phyloP scores from a whole-genome alignment of 1,140 invertebrate species.

The Conopomorpha cramerella region DNA sequence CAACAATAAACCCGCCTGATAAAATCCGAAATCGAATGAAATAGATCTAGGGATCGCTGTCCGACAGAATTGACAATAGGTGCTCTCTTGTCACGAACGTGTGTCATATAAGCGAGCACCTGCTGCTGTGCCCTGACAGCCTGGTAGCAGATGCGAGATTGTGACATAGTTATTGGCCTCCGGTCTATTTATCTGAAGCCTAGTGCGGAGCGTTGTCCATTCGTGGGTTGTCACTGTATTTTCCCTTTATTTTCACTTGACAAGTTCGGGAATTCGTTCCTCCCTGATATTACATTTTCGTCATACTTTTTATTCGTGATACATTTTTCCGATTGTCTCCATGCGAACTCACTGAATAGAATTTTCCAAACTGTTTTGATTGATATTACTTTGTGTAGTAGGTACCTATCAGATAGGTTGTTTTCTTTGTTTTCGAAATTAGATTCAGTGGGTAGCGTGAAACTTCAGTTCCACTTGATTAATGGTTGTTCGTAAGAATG shows the following conservation, averaged over 20 bases:
- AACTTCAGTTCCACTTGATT: slow-evolving; percentile 57
- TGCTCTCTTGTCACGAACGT: slow-evolving; percentile 20
- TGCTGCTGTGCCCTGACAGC: slow-evolving; percentile 27
- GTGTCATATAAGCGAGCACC: slow-evolving; percentile 17
- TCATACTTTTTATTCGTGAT: slow-evolving; percentile 58
- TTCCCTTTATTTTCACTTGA: slow-evolving; percentile 56
- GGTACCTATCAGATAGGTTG: slow-evolving; percentile 56
- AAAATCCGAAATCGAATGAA: too few relatives aligned
- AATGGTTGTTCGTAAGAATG: slow-evolving; percentile 40
- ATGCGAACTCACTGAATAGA: slow-evolving; percentile 53
- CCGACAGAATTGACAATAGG: slow-evolving; percentile 23
- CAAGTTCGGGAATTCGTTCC: slow-evolving; percentile 40
- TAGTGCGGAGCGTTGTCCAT: slow-evolving; percentile 47
- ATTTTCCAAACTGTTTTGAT: slow-evolving; percentile 60
- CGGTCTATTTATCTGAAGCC: slow-evolving; percentile 54
- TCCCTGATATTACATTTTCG: slow-evolving; percentile 53
- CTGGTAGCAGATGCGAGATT: slow-evolving; percentile 21
- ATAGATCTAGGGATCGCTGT: too few relatives aligned
- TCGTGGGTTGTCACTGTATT: slow-evolving; percentile 51
- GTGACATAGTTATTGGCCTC: slow-evolving; percentile 35
- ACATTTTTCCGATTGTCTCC: slow-evolving; percentile 59
- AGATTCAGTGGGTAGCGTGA: slow-evolving; percentile 52
- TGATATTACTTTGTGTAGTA: too few relatives aligned
- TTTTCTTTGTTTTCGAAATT: slow-evolving; percentile 60
- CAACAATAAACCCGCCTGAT: too few relatives aligned